Conservation (phyloP, 2,113 vertebrate genomes). For the Pseudorectes ferrugineus region DNA sequence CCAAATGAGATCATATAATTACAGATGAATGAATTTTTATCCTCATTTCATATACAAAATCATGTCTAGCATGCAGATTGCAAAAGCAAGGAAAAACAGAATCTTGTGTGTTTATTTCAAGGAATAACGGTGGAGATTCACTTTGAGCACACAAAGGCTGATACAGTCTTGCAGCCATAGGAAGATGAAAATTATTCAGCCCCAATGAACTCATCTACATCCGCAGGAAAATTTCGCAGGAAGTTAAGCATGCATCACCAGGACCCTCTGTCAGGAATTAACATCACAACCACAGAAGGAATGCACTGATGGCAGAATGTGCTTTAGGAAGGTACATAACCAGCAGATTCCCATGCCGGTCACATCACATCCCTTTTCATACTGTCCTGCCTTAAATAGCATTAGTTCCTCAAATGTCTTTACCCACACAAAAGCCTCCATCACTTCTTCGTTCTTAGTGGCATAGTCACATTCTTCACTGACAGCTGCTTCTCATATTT, state of each 20-base stretch:
- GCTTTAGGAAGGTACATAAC: neutral
- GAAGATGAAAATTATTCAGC: neutral
- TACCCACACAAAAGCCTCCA: neutral
- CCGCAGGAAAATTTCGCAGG: neutral
- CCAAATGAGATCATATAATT: slow-evolving; percentile 65
- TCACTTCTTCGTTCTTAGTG: neutral
- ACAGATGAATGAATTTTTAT: slow-evolving; percentile 49
- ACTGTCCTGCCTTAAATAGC: neutral
- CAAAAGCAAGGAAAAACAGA: slow-evolving; percentile 15
- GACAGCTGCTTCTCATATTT: neutral
- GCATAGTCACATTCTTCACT: neutral
- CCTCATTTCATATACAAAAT: slow-evolving; percentile 48
- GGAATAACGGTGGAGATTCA: neutral
- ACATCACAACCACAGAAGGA: neutral
- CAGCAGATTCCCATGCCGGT: neutral
- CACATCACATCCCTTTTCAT: neutral
- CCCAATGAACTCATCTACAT: neutral
- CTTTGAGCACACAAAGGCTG: neutral
- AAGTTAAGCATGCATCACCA: neutral
- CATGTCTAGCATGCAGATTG: neutral
- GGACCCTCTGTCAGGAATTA: neutral
- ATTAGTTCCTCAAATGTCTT: neutral
- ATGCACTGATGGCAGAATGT: neutral
- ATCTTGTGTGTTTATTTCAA: slow-evolving; percentile 1
- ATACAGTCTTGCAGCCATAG: neutral